Evolutionary conservation across 2,888 invertebrate genomes (phyloP), one percentile per base, ranked within the genome.

Genomic region (Parnassius orleans): DNA sequence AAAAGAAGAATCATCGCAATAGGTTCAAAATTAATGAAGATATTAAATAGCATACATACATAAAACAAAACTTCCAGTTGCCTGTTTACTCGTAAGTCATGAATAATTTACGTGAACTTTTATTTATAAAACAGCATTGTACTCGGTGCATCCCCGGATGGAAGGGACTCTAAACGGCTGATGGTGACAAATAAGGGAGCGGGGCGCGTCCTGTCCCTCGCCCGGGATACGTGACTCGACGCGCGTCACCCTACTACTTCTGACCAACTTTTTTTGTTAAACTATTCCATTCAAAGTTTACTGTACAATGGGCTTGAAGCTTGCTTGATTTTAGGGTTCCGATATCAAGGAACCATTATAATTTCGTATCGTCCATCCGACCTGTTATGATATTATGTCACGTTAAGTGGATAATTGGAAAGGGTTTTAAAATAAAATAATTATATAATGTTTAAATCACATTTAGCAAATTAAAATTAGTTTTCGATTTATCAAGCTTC

Each of bases 111-210:
- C 7, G 33, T 33, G 7, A 33, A 5, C 5, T 33, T 33, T 33
- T 33, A 33, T 33, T 33, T 33, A 33, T 33, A 7, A 33, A 33
- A 33, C 33, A 33, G 7, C 33, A 46, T 42, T 19, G 44, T 43
- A 43, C 57, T 42, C 19, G 14, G 12, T 63, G 57, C 66, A 55
- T 60, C 68, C 68, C 68, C 52, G 66, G 61, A 62, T 65, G 33
- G 33, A 33, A 5, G 33, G 12, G 7, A 12, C 68, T 67, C 67
- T 67, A 64, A 63, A 67, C 58, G 66, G 66, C 64, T 75, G 77
- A 78, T 76, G 70, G 75, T 80, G 81, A 82, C 77, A 79, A 80
- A 83, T 73, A 77, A 75, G 65, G 63, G 63, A 63, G 64, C 52
- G 69, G 68, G 72, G 68, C 66, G 66, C 63, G 66, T 66, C 67